Base-by-base conservation (phyloP, 2,888 invertebrate genomes). In the Achlya flavicornis region DNA sequence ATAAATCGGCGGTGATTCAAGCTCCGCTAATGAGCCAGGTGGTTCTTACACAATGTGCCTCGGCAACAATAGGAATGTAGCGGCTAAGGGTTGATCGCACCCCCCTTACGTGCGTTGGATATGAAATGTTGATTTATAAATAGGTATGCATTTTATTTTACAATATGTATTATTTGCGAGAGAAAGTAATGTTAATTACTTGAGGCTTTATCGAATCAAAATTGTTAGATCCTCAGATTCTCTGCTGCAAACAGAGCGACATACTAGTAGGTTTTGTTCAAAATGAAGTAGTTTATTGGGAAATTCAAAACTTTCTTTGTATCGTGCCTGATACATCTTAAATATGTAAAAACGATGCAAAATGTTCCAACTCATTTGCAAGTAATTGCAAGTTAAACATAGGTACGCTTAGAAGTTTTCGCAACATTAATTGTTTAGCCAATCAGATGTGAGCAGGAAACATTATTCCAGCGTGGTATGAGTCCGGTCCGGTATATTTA, bases 21-120 rank as follows among this genome's bases (percentile, higher is more conserved):
- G 75, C 79, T 70, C 75, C 77, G 83, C 80, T 92, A 92, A 91
- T 89, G 89, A 91, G 89, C 89, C 91, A 91, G 92, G 92, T 93
- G 92, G 90, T 82, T 77, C 78, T 73, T 77, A 80, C 83, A 91
- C 90, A 90, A 89, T 92, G 85, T 84, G 79, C 75, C 73, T 71
- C 70, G 64, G 70, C 80, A 85, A 92, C 92, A 92, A 92, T 89
- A 73, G 78, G 67, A 68, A 78, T 73, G 74, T 79, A 76, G 71
- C 74, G 66, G 72, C 77, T 71, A 75, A 80, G 89, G 87, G 88
- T 84, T 80, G 82, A 72, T 70, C 70, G 74, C 77, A 77, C 78
- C 77, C 78, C 70, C 53, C 16, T 19, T 72, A 72, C 75, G 69
- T 71, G 69, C 73, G 69, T 66, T 59, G 58, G 71, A 73, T 74